phyloP scores from a whole-genome alignment of 1,140 invertebrate genomes.

The Kradibia gibbosae region DNA sequence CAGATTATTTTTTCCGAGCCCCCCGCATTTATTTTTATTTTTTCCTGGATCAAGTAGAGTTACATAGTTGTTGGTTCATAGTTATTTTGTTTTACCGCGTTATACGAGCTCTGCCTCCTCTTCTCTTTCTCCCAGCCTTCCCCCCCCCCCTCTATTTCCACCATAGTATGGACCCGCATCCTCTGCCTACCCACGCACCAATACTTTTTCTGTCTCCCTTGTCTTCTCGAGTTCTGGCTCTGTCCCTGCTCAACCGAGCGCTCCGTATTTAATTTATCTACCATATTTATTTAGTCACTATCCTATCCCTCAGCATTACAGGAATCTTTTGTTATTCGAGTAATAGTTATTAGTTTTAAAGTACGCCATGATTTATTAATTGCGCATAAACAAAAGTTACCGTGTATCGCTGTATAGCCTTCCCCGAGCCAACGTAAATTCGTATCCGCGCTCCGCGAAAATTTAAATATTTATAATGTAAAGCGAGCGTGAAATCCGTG shows the following conservation, averaged over 20 bases:
- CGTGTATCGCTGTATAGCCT: neutral
- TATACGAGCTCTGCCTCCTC: constrained; percentile 17
- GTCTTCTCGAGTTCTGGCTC: neutral
- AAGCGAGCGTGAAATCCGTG: neutral
- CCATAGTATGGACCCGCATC: neutral
- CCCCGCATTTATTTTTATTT: neutral
- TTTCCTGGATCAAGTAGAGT: neutral
- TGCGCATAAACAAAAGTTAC: neutral
- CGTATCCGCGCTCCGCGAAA: neutral
- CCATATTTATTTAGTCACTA: neutral
- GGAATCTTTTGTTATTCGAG: neutral
- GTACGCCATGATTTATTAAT: neutral
- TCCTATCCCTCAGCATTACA: neutral
- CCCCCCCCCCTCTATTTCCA: neutral
- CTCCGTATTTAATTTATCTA: constrained; percentile 1
- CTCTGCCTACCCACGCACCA: neutral
- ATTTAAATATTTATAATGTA: neutral
- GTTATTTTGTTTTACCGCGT: constrained; percentile 16
- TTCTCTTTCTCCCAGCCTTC: no score
- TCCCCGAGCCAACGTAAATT: neutral
- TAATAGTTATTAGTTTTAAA: neutral
- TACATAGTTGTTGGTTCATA: neutral
- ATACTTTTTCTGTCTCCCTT: neutral
- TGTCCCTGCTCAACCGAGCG: neutral
- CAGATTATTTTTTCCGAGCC: neutral